Base-by-base conservation (phyloP, 2,113 vertebrate species). In the Barbus barbus region DNA sequence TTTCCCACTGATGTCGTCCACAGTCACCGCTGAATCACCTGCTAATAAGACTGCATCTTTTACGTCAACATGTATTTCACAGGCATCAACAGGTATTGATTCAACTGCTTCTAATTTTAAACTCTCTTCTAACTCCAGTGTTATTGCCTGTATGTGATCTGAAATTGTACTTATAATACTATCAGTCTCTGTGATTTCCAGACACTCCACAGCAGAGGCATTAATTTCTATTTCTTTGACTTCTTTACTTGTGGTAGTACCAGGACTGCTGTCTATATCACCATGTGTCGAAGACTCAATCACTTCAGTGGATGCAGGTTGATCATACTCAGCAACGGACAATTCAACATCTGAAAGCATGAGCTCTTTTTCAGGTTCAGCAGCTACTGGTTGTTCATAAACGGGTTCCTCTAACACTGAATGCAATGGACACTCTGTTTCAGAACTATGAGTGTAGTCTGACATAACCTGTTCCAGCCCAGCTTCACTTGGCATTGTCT, bases 121-220 rank as follows among this genome's bases (percentile, higher is more conserved):
- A 3, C 84, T 69, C 13, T 84, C 73, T 9, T 82, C 8, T 48
- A 46, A 67, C 63, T 92, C 89, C 31, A 85, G 74, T 79, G 73
- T 89, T 69, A 87, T 83, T 46, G 82, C 31, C 11, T 89, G 48
- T 28, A 83, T 2, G 0, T 88, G 69, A 77, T 86, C 69, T 4
- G 85, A 38, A 65, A 90, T n/a, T 1, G 1, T 31, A 31, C 86
- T 88, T 80, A 89, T 0, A 0, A 14, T 3, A 8, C 2, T 78
- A 13, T 60, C 14, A 0, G 65, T 73, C 73, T 93, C 92, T 44
- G 85, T 81, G 24, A 82, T 0, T 0, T 92, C 84, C 3, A 83
- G 83, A 31, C 92, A 77, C 87, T 92, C 89, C 22, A 63, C 67
- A 48, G 88, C 87, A 79, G 81, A 88, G 73, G 87, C 89, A 31